phyloP scores from a whole-genome alignment of 2,888 invertebrate genomes.

The Zhengitettix transpicula region DNA sequence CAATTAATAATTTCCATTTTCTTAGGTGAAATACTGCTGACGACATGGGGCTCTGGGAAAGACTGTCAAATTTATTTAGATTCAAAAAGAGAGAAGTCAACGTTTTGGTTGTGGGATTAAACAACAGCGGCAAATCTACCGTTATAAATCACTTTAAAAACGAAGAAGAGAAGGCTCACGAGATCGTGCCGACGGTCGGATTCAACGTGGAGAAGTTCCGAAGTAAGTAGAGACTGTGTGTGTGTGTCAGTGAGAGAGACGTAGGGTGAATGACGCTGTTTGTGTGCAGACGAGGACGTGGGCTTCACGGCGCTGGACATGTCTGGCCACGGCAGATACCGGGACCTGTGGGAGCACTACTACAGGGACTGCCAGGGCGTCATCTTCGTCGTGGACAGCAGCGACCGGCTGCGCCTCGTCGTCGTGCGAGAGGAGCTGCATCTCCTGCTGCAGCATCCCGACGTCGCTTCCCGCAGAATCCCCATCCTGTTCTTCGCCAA shows the following conservation, averaged over 20 bases:
- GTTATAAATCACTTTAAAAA: slow-evolving; percentile 81
- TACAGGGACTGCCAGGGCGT: slow-evolving; percentile 87
- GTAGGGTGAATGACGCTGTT: background rate
- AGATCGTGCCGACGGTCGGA: slow-evolving; percentile 79
- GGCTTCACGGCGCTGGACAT: slow-evolving; percentile 89
- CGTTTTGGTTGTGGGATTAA: slow-evolving; percentile 84
- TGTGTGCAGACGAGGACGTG: slow-evolving; percentile 52
- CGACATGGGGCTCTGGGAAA: slow-evolving; percentile 60
- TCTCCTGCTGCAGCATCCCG: slow-evolving; percentile 72
- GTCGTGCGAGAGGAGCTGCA: slow-evolving; percentile 92
- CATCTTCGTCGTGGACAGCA: slow-evolving; percentile 91
- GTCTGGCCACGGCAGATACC: slow-evolving; percentile 89
- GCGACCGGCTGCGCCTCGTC: slow-evolving; percentile 77
- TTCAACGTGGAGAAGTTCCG: slow-evolving; percentile 79
- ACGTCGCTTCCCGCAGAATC: slow-evolving; percentile 49
- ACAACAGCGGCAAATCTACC: slow-evolving; percentile 94
- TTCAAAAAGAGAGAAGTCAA: slow-evolving; percentile 58
- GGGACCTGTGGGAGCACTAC: slow-evolving; percentile 94
- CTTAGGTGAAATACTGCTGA: too few species aligned
- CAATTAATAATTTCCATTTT: too few species aligned
- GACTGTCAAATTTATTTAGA: slow-evolving; percentile 52
- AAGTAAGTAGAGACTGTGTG: slow-evolving; percentile 37
- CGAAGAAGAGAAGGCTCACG: slow-evolving; percentile 51
- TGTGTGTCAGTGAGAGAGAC: background rate
- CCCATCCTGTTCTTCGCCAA: slow-evolving; percentile 92